A percentile compares a stretch with the other conserved stretches of the same genome.
Evolutionary conservation across 2,888 invertebrate species (phyloP).

Genomic region (Xestia sexstrigata): DNA sequence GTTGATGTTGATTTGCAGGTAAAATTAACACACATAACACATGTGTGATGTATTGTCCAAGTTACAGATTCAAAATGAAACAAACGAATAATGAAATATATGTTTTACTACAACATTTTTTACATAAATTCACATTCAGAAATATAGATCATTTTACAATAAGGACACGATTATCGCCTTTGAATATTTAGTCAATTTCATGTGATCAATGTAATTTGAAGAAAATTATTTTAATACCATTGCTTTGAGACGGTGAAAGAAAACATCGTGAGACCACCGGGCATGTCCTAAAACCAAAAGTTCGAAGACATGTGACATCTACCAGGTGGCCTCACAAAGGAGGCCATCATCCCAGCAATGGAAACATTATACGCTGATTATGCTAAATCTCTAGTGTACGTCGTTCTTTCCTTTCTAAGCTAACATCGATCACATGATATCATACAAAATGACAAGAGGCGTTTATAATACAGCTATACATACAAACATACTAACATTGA

Average conservation of each 20-base stretch:
- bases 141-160: constrained; percentile 70
- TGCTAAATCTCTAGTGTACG: not conserved
- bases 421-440: constrained; percentile 21
- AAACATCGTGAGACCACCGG: not conserved
- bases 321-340: not conserved
- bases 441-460: constrained; percentile 3
- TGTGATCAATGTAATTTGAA: constrained; percentile 1
- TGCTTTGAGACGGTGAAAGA: not conserved
- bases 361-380: not conserved
- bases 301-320: not conserved
- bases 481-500: not conserved
- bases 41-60: not conserved
- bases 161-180: constrained; percentile 40
- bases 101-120: constrained; percentile 68
- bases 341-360: not conserved
- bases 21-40: not conserved
- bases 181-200: not conserved
- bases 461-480: constrained; percentile 11
- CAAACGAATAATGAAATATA: constrained; percentile 37
- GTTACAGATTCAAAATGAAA: constrained; percentile 23
- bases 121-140: constrained; percentile 68
- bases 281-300: not conserved
- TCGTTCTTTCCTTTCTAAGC: not conserved
- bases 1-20: not conserved
- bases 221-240: not conserved